These are phyloP conservation scores for Acleris literana DNA, from an alignment of 2,888 invertebrate species.

Conservation along the genomic window DNA sequence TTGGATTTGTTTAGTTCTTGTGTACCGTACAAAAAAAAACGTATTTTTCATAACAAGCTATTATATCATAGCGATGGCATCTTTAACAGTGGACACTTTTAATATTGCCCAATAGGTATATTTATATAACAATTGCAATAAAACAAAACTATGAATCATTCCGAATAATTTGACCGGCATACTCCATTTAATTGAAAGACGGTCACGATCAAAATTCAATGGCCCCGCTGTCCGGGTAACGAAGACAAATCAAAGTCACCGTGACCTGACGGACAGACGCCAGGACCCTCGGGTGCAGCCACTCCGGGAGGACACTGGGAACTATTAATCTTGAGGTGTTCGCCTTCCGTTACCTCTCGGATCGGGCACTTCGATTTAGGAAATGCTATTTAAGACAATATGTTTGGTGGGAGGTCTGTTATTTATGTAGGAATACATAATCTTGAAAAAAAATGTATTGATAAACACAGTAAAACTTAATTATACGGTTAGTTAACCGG, in stretches of 20 bases:
- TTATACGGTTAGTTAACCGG: too few relatives aligned
- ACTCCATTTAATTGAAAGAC: slow-evolving; percentile 48
- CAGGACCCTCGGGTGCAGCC: slow-evolving; percentile 61
- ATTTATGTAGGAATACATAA: neutral
- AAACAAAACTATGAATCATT: slow-evolving; percentile 1
- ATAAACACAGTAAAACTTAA: too few relatives aligned
- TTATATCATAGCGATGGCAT: too few relatives aligned
- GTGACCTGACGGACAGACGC: slow-evolving; percentile 60
- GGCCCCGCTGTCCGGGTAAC: slow-evolving; percentile 70
- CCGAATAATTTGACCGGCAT: neutral
- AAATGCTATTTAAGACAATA: slow-evolving; percentile 10
- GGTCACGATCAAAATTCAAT: slow-evolving; percentile 56
- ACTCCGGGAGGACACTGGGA: slow-evolving; percentile 72
- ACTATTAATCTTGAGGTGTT: slow-evolving; percentile 67
- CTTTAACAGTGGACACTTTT: too few relatives aligned
- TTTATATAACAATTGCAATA: neutral
- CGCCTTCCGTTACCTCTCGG: slow-evolving; percentile 44
- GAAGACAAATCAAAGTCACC: slow-evolving; percentile 78
- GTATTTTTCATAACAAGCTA: too few relatives aligned
- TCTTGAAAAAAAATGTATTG: too few relatives aligned
- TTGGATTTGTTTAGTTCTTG: too few relatives aligned
- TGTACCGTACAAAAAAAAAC: too few relatives aligned
- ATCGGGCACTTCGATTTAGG: slow-evolving; percentile 63
- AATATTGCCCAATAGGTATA: too few relatives aligned
- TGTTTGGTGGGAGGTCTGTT: neutral